These are phyloP conservation scores for Popillia japonica DNA, from an alignment of 1,140 invertebrate genomes.

Conservation along the genomic window DNA sequence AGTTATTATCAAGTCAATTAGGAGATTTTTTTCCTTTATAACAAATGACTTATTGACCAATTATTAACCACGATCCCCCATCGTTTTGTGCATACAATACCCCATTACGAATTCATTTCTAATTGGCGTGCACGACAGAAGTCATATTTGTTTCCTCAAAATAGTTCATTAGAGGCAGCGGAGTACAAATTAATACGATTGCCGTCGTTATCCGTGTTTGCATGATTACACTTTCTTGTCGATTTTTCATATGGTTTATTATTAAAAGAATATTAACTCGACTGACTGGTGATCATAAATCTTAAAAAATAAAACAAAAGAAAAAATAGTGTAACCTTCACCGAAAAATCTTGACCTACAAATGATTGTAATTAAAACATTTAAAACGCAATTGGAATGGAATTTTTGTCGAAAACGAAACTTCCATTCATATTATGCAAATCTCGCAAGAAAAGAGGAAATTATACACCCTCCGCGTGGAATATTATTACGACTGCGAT, in stretches of 20 bases:
- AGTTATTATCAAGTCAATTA: conserved; percentile 7
- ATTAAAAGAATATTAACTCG: conserved; percentile 1
- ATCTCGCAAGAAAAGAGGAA: no score
- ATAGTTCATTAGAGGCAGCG: neutral
- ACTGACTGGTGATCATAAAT: neutral
- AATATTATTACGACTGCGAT: no score
- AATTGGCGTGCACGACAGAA: neutral
- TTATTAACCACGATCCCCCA: neutral
- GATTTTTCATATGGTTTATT: neutral
- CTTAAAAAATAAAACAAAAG: no score
- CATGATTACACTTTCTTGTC: conserved; percentile 1
- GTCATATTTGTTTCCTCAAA: conserved; percentile 5
- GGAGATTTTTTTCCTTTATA: neutral
- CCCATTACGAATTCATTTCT: neutral
- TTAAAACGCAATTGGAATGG: no score
- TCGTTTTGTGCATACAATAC: neutral
- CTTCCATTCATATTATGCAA: no score
- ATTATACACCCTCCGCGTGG: no score
- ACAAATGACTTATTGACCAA: conserved; percentile 1
- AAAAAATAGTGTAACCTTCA: no score
- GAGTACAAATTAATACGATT: neutral
- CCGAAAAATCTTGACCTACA: conserved; percentile 6
- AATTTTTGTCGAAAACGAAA: no score
- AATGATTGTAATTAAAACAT: neutral
- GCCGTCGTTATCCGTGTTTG: neutral